Evolutionary conservation across 2,113 vertebrate genomes (phyloP), one percentile per base, ranked within the genome.

Genomic region (Cottus gobio): DNA sequence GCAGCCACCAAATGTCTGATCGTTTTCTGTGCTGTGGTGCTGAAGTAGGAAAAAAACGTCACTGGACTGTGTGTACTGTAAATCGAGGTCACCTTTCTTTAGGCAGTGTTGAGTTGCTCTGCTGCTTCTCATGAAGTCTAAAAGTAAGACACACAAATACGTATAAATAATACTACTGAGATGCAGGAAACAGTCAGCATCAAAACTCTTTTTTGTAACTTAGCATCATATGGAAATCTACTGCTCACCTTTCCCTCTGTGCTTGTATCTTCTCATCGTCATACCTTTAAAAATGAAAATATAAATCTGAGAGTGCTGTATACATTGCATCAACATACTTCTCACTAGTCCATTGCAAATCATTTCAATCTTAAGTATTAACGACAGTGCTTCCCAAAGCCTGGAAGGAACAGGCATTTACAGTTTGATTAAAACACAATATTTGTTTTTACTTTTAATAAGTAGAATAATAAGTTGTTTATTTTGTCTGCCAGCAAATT

Each of bases 231-330:
- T 31, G 6, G 34, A 65, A 74, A 62, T 16, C 2, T 26, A 13
- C 30, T 7, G 30, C 87, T 85, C 82, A 97, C 98, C 96, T 97
- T 90, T 97, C 96, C 80, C 88, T 96, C 30, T 96, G 96, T 48
- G 94, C 92, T 91, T 93, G 96, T 65, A 96, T 92, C 86, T 97
- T 95, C 87, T 98, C 97, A 4, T 99, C 96, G 42, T 99, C 97
- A 0, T 95, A 99, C 60, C 98, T 99, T 80, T 34, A 87, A 88
- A 58, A 74, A 85, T 60, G 3, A 54, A 37, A 63, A 48, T 1
- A 69, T 1, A 70, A 79, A 66, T 63, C 3, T 68, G 1, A 28
- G 22, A 28, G 7, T 54, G 18, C 64, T 58, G 22, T 63, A 37
- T 18, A 9, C 28, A 4, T 64, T 61, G 20, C 39, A 65, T 77